Evolutionary conservation across 2,888 invertebrate genomes (phyloP), one percentile per base, ranked within the genome.

Genomic region (Papilio protenor): DNA sequence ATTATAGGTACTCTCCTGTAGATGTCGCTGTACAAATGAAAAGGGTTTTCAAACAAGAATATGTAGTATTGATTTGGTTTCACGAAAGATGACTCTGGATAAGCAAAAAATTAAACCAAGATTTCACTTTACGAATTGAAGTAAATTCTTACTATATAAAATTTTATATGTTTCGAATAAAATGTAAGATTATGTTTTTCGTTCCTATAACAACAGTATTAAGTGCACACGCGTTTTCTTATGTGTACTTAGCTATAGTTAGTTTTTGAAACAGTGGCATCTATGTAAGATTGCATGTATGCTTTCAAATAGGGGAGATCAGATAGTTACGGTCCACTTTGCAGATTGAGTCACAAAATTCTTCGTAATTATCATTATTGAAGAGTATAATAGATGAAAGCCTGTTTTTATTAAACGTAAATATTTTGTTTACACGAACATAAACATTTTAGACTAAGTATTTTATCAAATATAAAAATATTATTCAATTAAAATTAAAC

Each of bases 31-130:
- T n/a, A 27, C 1, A 40, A n/a, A 11, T 11, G 18, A n/a, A 33
- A 33, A 11, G 3, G 3, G 21, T 57, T 59, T 33, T 33, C 8
- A 10, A 18, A 33, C 0, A 40, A 40, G 10, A 12, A 6, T 4
- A 40, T 8, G 16, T 33, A 61, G 4, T 33, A 61, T 66, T 66
- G 2, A 5, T 66, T 40, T 10, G 8, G 8, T 66, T 66, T n/a
- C 11, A 40, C 66, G 40, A 66, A 40, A 66, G 66, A 66, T 40
- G 66, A 40, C 66, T 66, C 66, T 66, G 11, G 52, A 23, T 23
- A 10, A n/a, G 23, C 12, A 12, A 23, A 12, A 59, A 59, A 21
- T 23, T 59, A 12, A 23, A 55, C 8, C 10, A 21, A n/a, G 8
- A 55, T 55, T n/a, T n/a, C n/a, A 55, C 21, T 55, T 6, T 55